Evolutionary conservation across 2,888 invertebrate genomes (phyloP).

Genomic region (Eucriotettix oculatus): DNA sequence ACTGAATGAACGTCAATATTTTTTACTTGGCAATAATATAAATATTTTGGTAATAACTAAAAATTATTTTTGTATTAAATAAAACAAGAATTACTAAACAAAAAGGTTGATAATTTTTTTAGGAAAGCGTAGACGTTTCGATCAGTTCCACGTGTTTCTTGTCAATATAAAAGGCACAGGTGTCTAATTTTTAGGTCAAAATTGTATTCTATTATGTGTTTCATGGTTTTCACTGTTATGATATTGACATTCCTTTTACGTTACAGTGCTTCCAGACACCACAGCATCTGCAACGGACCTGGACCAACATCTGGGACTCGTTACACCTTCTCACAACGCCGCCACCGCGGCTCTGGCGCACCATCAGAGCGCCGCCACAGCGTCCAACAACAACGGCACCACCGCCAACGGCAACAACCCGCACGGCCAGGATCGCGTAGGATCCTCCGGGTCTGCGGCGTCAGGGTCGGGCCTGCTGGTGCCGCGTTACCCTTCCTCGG

Average conservation of each 20-base stretch:
- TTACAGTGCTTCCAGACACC: constrained; percentile 58
- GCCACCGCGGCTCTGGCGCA: constrained; percentile 6
- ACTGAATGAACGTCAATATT: no score
- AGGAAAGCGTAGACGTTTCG: no score
- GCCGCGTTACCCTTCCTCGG: constrained; percentile 41
- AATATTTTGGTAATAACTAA: no score
- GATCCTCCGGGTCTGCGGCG: constrained; percentile 5
- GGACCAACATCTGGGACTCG: constrained; percentile 53
- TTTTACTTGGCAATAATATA: no score
- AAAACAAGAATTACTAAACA: no score
- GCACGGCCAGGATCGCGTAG: constrained; percentile 8
- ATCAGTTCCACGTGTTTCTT: no score
- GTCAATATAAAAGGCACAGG: no score
- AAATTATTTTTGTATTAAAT: no score
- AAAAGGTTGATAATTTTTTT: no score
- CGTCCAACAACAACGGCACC: constrained; percentile 16
- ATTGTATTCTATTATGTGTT: no score
- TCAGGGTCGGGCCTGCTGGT: constrained; percentile 30
- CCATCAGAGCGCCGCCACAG: constrained; percentile 15
- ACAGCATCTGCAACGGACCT: constrained; percentile 37
- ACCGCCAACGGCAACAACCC: constrained; percentile 4
- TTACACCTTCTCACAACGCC: constrained; percentile 36
- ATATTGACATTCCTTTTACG: constrained; percentile 12
- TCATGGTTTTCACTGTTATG: no score
- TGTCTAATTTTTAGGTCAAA: no score